phyloP scores from a whole-genome alignment of 2,888 invertebrate species.

The Xanthorhoe spadicearia region DNA sequence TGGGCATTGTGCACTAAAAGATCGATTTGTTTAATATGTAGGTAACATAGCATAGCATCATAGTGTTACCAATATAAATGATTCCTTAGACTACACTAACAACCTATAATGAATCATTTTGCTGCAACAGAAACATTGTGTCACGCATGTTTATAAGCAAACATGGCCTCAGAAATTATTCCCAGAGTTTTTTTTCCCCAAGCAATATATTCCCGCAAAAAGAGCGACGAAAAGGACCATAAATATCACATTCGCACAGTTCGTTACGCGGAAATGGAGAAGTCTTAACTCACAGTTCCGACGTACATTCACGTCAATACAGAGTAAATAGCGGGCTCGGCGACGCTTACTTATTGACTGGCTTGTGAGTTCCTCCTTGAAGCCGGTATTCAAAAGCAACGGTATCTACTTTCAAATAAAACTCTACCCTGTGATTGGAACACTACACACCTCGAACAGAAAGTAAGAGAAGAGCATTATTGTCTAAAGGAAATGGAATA shows the following conservation, averaged over 20 bases:
- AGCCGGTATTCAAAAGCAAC: slow-evolving; percentile 7
- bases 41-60: too few relatives aligned
- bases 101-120: slow-evolving; percentile 3
- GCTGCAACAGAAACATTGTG: slow-evolving; percentile 10
- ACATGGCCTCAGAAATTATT: slow-evolving; percentile 39
- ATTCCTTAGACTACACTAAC: slow-evolving; percentile 1
- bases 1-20: too few relatives aligned
- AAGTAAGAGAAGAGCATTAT: background rate
- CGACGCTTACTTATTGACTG: slow-evolving; percentile 21
- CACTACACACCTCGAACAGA: background rate
- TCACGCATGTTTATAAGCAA: slow-evolving; percentile 36
- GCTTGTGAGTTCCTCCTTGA: slow-evolving; percentile 1
- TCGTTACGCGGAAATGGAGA: slow-evolving; percentile 55
- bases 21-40: too few relatives aligned
- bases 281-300: slow-evolving; percentile 49
- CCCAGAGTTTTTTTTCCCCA: slow-evolving; percentile 45
- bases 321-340: slow-evolving; percentile 25
- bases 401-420: background rate
- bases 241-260: slow-evolving; percentile 59
- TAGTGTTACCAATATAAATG: slow-evolving; percentile 11
- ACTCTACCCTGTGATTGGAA: background rate
- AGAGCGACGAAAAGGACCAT: slow-evolving; percentile 52
- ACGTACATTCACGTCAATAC: slow-evolving; percentile 33
- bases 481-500: too few relatives aligned
- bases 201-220: slow-evolving; percentile 54